Evolutionary conservation across 2,888 invertebrate genomes (phyloP).

Genomic region (Drosophila falleni): DNA sequence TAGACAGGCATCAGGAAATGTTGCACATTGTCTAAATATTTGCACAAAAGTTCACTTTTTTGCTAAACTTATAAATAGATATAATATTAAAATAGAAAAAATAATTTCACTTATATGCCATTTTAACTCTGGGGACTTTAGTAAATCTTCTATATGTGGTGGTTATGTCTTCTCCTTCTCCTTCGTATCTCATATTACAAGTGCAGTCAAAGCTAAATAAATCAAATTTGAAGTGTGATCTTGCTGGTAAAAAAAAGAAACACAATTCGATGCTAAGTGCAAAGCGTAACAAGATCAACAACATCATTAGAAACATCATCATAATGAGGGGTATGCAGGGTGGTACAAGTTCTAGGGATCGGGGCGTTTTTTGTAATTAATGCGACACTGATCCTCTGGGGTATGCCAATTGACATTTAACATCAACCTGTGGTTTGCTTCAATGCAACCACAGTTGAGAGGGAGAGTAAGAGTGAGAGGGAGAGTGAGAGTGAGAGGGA

Average conservation of each 20-base stretch:
- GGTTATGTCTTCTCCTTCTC: slow-evolving; percentile 15
- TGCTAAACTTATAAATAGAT: background rate
- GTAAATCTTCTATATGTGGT: background rate
- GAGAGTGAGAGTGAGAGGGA: slow-evolving; percentile 6
- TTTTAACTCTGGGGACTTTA: slow-evolving; percentile 2
- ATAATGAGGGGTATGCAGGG: slow-evolving; percentile 1
- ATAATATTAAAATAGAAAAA: background rate
- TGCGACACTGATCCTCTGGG: slow-evolving; percentile 75
- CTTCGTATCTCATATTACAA: slow-evolving; percentile 61
- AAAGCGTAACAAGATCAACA: slow-evolving; percentile 76
- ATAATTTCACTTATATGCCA: background rate
- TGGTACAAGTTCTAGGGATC: slow-evolving; percentile 5
- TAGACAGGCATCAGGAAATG: slow-evolving; percentile 59
- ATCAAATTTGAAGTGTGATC: slow-evolving; percentile 65
- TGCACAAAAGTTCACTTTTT: slow-evolving; percentile 14
- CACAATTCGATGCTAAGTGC: slow-evolving; percentile 66
- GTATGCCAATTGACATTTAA: slow-evolving; percentile 81
- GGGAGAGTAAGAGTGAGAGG: background rate
- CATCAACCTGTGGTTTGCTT: slow-evolving; percentile 76
- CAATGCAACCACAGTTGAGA: slow-evolving; percentile 10
- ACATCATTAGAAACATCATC: slow-evolving; percentile 68
- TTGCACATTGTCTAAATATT: slow-evolving; percentile 36
- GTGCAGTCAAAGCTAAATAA: slow-evolving; percentile 74
- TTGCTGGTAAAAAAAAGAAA: slow-evolving; percentile 16
- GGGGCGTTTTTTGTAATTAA: slow-evolving; percentile 61